phyloP scores from a whole-genome alignment of 2,888 invertebrate species.

The Chrysolina americana region DNA sequence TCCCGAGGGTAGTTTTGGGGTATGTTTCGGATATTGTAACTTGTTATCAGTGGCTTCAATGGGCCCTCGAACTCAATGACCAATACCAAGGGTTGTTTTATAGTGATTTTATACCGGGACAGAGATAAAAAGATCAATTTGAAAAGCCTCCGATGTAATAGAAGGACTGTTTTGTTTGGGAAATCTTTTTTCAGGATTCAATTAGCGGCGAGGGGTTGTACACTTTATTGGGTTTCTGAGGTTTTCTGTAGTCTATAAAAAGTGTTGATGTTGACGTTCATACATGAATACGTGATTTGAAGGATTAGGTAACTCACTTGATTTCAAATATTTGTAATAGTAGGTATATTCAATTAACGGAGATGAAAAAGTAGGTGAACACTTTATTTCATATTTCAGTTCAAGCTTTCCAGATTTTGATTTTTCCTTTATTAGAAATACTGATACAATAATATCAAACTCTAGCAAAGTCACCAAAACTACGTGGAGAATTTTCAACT shows the following conservation, averaged over 20 bases:
- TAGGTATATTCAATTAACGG: no score
- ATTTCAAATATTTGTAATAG: no score
- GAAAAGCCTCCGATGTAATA: constrained; percentile 46
- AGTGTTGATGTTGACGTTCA: background rate
- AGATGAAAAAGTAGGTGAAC: no score
- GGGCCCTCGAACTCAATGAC: constrained; percentile 48
- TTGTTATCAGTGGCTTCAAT: constrained; percentile 50
- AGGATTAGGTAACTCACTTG: background rate
- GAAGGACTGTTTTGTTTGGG: constrained; percentile 46
- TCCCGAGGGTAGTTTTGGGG: constrained; percentile 48
- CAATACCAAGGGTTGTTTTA: constrained; percentile 49
- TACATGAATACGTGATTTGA: background rate
- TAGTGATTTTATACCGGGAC: constrained; percentile 49
- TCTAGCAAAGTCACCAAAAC: no score
- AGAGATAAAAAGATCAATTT: constrained; percentile 53
- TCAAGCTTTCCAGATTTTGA: no score
- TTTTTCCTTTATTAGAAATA: no score
- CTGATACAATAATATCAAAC: no score
- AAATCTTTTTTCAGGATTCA: constrained; percentile 46
- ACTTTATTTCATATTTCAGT: no score
- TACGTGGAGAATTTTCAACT: no score
- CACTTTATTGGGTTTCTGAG: constrained; percentile 22
- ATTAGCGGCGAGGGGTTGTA: constrained; percentile 41
- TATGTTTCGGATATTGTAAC: constrained; percentile 49
- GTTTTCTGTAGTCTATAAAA: constrained; percentile 27